Conservation (phyloP, 2,113 vertebrate genomes). For the Rutilus rutilus region DNA sequence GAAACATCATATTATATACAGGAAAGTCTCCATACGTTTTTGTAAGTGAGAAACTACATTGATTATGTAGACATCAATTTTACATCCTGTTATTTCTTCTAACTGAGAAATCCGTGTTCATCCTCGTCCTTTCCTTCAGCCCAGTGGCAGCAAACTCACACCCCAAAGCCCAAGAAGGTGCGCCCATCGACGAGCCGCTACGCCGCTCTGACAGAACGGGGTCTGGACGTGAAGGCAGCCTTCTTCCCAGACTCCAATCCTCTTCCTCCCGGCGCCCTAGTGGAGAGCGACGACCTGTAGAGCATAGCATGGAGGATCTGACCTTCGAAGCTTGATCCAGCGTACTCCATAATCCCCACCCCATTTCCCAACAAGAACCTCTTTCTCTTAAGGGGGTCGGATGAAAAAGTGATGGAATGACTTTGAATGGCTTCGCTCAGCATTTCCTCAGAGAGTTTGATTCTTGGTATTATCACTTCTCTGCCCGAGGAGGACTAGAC, state of each 20-base stretch:
- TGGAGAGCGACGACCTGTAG: conserved; percentile 97
- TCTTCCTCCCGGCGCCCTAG: conserved; percentile 83
- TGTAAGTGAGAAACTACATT: neutral
- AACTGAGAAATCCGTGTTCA: neutral
- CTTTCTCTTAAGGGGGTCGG: neutral
- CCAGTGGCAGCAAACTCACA: conserved; percentile 94
- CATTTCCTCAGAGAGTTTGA: neutral
- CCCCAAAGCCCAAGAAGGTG: conserved; percentile 91
- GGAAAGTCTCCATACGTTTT: neutral
- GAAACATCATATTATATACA: neutral
- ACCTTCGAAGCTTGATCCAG: conserved; percentile 40
- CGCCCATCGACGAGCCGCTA: conserved; percentile 95
- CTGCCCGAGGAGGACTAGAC: neutral
- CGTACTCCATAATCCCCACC: conserved; percentile 26
- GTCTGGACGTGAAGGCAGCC: conserved; percentile 95
- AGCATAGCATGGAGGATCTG: conserved; percentile 24
- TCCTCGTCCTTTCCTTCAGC: conserved; percentile 68
- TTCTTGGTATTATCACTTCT: conserved; percentile 5
- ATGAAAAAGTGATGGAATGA: neutral
- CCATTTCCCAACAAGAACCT: conserved; percentile 4
- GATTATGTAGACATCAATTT: neutral
- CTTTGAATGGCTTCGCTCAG: neutral
- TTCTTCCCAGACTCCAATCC: conserved; percentile 95
- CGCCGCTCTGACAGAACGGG: conserved; percentile 94
- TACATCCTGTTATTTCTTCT: neutral